Base-by-base conservation (phyloP, 2,888 invertebrate species). In the Euplexia lucipara region DNA sequence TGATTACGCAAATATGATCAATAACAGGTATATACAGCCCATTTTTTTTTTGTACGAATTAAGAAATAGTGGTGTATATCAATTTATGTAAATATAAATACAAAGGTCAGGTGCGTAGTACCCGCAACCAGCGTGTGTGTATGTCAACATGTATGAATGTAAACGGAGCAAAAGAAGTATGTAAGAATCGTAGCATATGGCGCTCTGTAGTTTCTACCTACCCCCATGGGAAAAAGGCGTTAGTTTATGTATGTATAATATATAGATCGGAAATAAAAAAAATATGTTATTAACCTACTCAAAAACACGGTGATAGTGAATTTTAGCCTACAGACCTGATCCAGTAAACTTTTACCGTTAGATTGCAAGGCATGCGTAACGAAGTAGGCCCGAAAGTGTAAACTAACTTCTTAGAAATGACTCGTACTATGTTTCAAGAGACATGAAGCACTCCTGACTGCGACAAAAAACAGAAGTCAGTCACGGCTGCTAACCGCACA, bases 401-500 rank as follows among this genome's bases (percentile, higher is more conserved):
- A n/a, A 16, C 9, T 1, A 20, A 16, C n/a, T 64, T 44, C 44
- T 44, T 16, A 9, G 37, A 59, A 70, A 12, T 22, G 16, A 3
- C 5, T 3, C 26, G n/a, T 26, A 45, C 32, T 18, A 60, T 10
- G 14, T 47, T 37, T 5, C 10, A 26, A 48, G 53, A 37, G 34
- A 47, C 34, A 34, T 30, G 26, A n/a, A 39, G 16, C 14, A 41
- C 42, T 44, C 34, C 32, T 42, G 18, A 14, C 32, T 18, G 8
- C n/a, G 5, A 9, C n/a, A 30, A 49, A 42, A 48, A 66, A 48
- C 45, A 71, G 71, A 26, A 62, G 18, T 10, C 26, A 44, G n/a
- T 35, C 41, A 16, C 18, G 52, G 32, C 16, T 44, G 3, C 16
- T 34, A 74, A 10, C 65, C 7, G 35, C 26, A 16, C 16, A 39